Conservation (phyloP, 2,888 invertebrate genomes). For the Cantharis flavilabris region DNA sequence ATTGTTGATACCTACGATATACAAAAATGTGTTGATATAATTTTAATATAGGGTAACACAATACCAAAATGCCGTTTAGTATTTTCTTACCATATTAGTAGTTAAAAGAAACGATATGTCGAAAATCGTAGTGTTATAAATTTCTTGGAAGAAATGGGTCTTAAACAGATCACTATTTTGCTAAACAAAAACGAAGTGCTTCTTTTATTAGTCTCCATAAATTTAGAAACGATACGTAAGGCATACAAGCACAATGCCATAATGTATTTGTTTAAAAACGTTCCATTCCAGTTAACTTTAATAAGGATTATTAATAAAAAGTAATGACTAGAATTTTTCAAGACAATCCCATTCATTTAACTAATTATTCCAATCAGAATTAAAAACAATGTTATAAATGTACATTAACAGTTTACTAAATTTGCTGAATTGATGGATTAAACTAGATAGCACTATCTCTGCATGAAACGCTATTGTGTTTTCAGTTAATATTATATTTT, state of each 20-base stretch:
- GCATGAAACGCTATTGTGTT: neutral
- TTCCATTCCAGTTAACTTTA: neutral
- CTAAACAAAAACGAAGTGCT: neutral
- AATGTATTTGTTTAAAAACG: neutral
- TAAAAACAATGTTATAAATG: neutral
- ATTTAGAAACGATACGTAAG: neutral
- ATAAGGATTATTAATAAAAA: neutral
- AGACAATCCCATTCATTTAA: neutral
- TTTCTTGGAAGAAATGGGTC: neutral
- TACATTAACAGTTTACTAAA: neutral
- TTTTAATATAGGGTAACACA: too few relatives aligned
- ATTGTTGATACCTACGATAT: too few relatives aligned
- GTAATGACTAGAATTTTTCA: neutral
- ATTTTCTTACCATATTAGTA: neutral
- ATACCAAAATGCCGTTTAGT: too few relatives aligned
- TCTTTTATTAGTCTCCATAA: neutral
- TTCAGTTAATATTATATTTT: neutral
- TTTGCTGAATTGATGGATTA: neutral
- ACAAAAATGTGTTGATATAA: too few relatives aligned
- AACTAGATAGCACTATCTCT: neutral
- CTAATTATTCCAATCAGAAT: neutral
- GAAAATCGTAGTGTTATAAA: neutral
- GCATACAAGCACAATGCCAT: neutral
- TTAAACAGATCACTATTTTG: neutral
- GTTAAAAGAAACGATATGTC: neutral